Evolutionary conservation across 2,113 vertebrate species (phyloP), one percentile per base, ranked within the genome.

Genomic region (Hyaena hyaena): DNA sequence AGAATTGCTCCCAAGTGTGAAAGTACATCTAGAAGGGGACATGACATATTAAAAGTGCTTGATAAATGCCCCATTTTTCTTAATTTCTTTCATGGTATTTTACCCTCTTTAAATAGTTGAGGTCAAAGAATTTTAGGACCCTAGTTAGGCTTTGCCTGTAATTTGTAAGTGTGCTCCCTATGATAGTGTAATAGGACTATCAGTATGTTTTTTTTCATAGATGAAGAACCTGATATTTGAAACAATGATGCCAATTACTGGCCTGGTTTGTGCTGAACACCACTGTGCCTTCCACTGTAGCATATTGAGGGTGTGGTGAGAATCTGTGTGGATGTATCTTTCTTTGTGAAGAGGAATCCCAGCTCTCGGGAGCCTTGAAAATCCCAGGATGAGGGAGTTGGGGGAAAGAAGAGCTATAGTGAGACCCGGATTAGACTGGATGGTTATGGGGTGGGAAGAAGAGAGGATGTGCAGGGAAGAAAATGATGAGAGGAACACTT

Each of bases 401-500:
- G 15, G 39, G n/a, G 58, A 92, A 91, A 80, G 43, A 88, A 89
- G 74, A 95, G 48, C 39, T 77, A 5, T 45, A 77, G 53, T 89
- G 77, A 96, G 68, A 80, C 31, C 68, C 31, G 45, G 5, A 17
- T 35, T 92, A 95, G 24, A 96, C 73, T 89, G 33, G 53, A 68
- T 83, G 21, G 24, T 82, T 93, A 2, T 63, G 26, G n/a, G 11
- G 11, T 87, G 68, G n/a, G 17, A 88, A 89, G 65, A 95, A 93
- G 55, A 84, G 86, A 96, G 61, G 58, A 94, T 91, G 23, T 95
- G 2, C 43, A 83, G 53, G 96, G 5, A 31, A 88, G 48, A 95
- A 85, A 97, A 96, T 92, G 61, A 95, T 94, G 73, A 97, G 89
- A 96, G 86, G 65, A 97, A 81, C 68, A 43, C 21, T 95, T 95